phyloP scores from a whole-genome alignment of 64 coral and sea anemone species.

The Porites australiensis region DNA sequence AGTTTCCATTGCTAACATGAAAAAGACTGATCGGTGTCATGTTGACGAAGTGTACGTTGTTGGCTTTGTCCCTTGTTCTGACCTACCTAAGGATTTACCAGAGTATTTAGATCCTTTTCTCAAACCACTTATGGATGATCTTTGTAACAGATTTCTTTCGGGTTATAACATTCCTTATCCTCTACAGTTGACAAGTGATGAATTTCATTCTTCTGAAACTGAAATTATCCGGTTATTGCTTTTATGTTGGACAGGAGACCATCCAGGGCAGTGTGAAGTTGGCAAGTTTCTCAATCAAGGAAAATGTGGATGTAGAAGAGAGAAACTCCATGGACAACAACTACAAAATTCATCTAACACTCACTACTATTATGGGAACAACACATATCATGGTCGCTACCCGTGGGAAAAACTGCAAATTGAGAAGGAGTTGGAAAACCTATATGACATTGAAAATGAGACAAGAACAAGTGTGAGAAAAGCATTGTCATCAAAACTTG shows the following conservation, averaged over 20 bases:
- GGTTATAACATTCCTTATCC: slow-evolving; percentile 66
- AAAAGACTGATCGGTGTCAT: slow-evolving; percentile 46
- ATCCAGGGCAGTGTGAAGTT: slow-evolving; percentile 35
- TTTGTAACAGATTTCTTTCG: slow-evolving; percentile 43
- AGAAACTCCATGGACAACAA: slow-evolving; percentile 40
- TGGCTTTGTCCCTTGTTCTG: slow-evolving; percentile 51
- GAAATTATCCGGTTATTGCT: slow-evolving; percentile 55
- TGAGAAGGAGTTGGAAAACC: slow-evolving; percentile 13
- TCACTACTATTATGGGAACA: slow-evolving; percentile 47
- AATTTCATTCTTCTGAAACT: slow-evolving; percentile 2
- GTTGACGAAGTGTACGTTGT: slow-evolving; percentile 66
- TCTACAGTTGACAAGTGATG: background rate
- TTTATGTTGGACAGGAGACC: slow-evolving; percentile 41
- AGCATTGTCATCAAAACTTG: slow-evolving; percentile 46
- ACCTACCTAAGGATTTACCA: slow-evolving; percentile 53
- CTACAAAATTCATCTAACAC: slow-evolving; percentile 10
- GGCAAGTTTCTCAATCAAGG: slow-evolving; percentile 66
- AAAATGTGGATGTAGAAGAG: slow-evolving; percentile 57
- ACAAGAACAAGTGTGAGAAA: slow-evolving; percentile 56
- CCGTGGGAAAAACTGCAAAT: slow-evolving; percentile 42
- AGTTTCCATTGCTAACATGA: slow-evolving; percentile 71
- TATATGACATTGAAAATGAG: slow-evolving; percentile 66
- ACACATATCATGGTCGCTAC: slow-evolving; percentile 10
- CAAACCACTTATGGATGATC: slow-evolving; percentile 70
- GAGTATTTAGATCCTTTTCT: slow-evolving; percentile 54